Percentiles rank a stretch among this genome's conserved stretches.
Conservation (phyloP, 2,888 invertebrate genomes). For the Rotaria socialis region DNA sequence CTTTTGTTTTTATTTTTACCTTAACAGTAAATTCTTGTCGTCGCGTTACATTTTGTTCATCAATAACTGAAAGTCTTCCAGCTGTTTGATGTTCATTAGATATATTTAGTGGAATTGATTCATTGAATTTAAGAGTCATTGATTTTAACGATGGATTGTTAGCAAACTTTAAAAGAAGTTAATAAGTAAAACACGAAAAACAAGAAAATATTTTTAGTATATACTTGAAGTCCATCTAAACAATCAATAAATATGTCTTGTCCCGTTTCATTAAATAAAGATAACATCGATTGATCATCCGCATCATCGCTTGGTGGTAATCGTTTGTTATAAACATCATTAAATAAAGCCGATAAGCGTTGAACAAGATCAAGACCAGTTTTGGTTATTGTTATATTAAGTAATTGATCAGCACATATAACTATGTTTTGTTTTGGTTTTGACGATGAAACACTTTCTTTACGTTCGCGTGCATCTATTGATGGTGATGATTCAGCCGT, state of each 20-base stretch:
- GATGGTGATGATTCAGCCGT: not conserved
- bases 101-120: not conserved
- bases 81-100: not conserved
- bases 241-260: not conserved
- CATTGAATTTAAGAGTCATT: not conserved
- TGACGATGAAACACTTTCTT: not conserved
- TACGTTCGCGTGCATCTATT: not conserved
- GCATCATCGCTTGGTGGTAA: not conserved
- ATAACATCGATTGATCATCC: not conserved
- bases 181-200: not conserved
- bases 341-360: not conserved
- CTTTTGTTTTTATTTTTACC: not conserved
- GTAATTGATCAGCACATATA: conserved; percentile 16
- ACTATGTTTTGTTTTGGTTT: not conserved
- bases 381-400: conserved; percentile 25
- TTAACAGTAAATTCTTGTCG: not conserved
- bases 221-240: conserved; percentile 25
- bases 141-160: not conserved
- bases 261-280: conserved; percentile 14
- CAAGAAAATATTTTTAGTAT: too few species aligned
- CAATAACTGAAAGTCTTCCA: conserved; percentile 2
- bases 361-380: not conserved
- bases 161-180: not conserved
- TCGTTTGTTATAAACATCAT: conserved; percentile 27
- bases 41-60: not conserved